These are phyloP conservation scores for Papilio glaucus DNA, from an alignment of 1,140 invertebrate species.

Conservation along the genomic window DNA sequence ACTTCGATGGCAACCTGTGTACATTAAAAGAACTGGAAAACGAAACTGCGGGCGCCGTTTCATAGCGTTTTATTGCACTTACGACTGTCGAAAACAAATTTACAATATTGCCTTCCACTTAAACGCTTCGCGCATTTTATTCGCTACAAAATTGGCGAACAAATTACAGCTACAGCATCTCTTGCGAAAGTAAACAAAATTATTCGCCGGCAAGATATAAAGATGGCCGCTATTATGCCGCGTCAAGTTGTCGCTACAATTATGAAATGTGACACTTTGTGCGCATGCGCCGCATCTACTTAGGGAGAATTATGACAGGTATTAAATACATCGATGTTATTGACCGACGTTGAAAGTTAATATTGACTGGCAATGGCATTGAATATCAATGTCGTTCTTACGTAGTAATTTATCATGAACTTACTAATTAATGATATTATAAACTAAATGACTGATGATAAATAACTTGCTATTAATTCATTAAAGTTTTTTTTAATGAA, in stretches of 20 bases:
- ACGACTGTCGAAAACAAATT: slow-evolving; percentile 33
- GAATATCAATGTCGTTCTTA: slow-evolving; percentile 7
- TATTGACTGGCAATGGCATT: slow-evolving; percentile 24
- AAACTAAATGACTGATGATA: slow-evolving; percentile 1
- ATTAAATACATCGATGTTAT: slow-evolving; percentile 31
- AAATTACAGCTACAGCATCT: slow-evolving; percentile 32
- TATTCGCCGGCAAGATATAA: slow-evolving; percentile 21
- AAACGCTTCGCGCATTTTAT: slow-evolving; percentile 24
- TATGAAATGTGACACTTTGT: slow-evolving; percentile 59
- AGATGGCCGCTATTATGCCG: slow-evolving; percentile 45
- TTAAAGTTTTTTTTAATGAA: slow-evolving; percentile 26
- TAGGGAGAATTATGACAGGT: slow-evolving; percentile 25
- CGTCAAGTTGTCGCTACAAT: slow-evolving; percentile 60
- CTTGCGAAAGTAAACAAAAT: slow-evolving; percentile 52
- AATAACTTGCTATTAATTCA: slow-evolving; percentile 28
- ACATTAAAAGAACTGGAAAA: slow-evolving; percentile 18
- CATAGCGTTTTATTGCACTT: slow-evolving; percentile 17
- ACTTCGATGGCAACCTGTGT: background rate
- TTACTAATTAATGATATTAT: slow-evolving; percentile 9
- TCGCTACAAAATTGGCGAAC: slow-evolving; percentile 15
- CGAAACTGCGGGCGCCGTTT: slow-evolving; percentile 3
- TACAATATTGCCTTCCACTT: slow-evolving; percentile 36
- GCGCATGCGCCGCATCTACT: slow-evolving; percentile 50
- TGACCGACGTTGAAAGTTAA: slow-evolving; percentile 28
- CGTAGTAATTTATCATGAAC: slow-evolving; percentile 5